A percentile compares a stretch with the other conserved stretches of the same genome.
phyloP scores from a whole-genome alignment of 2,113 vertebrate genomes.

The Nyctereutes procyonoides region DNA sequence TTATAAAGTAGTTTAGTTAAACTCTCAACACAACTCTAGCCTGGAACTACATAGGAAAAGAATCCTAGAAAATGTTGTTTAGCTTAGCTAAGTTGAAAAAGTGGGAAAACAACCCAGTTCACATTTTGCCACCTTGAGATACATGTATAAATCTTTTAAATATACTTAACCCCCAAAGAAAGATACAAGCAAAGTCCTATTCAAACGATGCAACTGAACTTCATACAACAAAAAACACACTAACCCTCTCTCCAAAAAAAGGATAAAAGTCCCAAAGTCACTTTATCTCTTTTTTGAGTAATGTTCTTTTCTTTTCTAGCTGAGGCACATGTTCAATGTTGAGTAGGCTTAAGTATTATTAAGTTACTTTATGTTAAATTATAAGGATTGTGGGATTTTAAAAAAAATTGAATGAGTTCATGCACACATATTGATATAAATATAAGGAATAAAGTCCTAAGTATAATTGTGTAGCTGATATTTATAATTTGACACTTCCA shows the following conservation, averaged over 20 bases:
- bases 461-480: neutral
- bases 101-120: neutral
- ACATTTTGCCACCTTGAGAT: neutral
- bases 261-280: neutral
- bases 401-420: neutral
- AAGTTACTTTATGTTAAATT: neutral
- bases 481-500: neutral
- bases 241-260: neutral
- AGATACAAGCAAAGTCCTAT: neutral
- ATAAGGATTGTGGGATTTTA: neutral
- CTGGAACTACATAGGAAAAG: neutral
- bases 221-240: neutral
- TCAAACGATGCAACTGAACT: neutral
- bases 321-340: neutral
- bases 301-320: neutral
- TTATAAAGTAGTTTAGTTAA: neutral
- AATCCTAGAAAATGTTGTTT: neutral
- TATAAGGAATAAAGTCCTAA: neutral
- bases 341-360: neutral
- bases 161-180: neutral
- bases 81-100: neutral
- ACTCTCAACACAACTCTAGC: neutral
- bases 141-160: neutral
- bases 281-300: neutral
- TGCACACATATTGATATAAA: neutral